Evolutionary conservation across 2,888 invertebrate species (phyloP), one percentile per base, ranked within the genome.

Genomic region (Hydropsyche betteni): DNA sequence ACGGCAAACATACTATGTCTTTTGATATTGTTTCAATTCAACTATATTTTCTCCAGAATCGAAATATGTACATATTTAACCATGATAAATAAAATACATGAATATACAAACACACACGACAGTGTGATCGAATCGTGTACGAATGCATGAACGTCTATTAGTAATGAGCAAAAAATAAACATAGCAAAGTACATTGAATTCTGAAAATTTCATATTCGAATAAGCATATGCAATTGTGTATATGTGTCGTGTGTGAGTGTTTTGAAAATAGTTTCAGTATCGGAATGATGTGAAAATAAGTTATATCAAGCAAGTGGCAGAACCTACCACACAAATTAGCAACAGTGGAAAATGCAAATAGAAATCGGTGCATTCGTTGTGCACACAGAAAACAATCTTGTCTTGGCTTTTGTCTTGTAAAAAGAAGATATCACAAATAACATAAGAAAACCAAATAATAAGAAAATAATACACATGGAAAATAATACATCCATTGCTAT

Each of bases 401-500:
- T 79, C 79, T 79, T 79, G 79, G 79, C 79, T 79, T 68, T 78
- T 71, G 79, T 79, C 79, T 79, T 79, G 79, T 76, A 76, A 77
- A 64, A 71, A 75, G 69, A 55, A 74, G 61, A 61, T 44, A 74
- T 69, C 16, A 75, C 14, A 55, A 58, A 72, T 38, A 72, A 72
- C 53, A 36, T 50, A 74, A 73, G n/a, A 55, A 33, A 73, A 75
- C 14, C 34, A 69, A 74, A 80, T 73, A 79, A 70, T 76, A 80
- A 80, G 72, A 77, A 74, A 78, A 77, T 78, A 68, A 73, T 76
- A 75, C 75, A 80, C 76, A 77, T 79, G 75, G 74, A 80, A 80
- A 79, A 76, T 79, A 77, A 79, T 74, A 80, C 80, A 80, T 79
- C 76, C 77, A 81, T 79, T 78, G 79, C 80, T 76, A 74, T 75